Evolutionary conservation across 1,140 invertebrate genomes (phyloP).

Genomic region (Melanaphis sacchari): DNA sequence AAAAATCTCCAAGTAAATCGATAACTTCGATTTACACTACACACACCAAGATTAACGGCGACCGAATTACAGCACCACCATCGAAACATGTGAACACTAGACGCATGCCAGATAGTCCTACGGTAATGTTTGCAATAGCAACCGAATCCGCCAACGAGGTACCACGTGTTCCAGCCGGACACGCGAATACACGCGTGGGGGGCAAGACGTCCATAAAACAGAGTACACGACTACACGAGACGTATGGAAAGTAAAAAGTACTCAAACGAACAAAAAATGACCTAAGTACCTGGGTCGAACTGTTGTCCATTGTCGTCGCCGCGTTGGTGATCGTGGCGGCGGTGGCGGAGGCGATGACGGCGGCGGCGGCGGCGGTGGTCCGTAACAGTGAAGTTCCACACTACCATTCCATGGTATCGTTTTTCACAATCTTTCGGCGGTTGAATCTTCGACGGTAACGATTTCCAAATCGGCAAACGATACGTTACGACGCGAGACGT

Average conservation of each 20-base stretch:
- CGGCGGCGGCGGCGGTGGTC: constrained; percentile 21
- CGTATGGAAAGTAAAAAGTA: background rate
- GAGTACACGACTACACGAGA: background rate
- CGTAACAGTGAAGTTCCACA: constrained; percentile 32
- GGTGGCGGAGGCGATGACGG: constrained; percentile 22
- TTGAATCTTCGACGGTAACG: background rate
- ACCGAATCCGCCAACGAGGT: background rate
- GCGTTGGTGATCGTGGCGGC: background rate
- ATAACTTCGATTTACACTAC: fast-evolving
- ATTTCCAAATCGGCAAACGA: background rate
- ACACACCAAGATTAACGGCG: too few relatives aligned
- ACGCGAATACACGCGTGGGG: background rate
- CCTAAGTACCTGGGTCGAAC: constrained; percentile 6
- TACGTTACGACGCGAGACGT: constrained; percentile 43
- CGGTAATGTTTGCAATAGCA: background rate
- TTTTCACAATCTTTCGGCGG: constrained; percentile 45
- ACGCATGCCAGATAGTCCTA: too few relatives aligned
- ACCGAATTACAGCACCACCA: too few relatives aligned
- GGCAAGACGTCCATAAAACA: background rate
- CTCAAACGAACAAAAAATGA: background rate
- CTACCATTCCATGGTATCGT: constrained; percentile 54
- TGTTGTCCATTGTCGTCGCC: constrained; percentile 47
- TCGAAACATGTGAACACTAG: too few relatives aligned
- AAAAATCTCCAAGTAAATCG: background rate
- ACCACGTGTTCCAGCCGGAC: background rate